Conservation (phyloP, 1,140 invertebrate species). For the Temnothorax longispinosus region DNA sequence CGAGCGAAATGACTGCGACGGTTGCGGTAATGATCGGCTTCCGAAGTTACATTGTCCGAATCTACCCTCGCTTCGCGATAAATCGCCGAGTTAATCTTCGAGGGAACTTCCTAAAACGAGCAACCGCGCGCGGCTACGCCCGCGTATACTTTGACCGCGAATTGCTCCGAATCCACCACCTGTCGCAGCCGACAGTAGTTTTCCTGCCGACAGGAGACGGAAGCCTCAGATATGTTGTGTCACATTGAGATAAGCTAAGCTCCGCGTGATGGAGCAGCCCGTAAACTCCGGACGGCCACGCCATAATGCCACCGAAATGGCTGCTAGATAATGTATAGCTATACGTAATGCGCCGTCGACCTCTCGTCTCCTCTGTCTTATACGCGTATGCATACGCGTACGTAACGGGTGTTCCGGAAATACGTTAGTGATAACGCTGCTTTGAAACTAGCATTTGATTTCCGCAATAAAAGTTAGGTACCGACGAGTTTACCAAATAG, state of each 20-base stretch:
- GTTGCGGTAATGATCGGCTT: constrained; percentile 42
- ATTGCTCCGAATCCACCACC: constrained; percentile 73
- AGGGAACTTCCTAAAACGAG: constrained; percentile 73
- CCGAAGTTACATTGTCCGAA: constrained; percentile 42
- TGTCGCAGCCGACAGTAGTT: constrained; percentile 77
- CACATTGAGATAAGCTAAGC: constrained; percentile 85
- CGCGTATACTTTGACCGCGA: constrained; percentile 77
- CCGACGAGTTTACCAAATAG: neutral
- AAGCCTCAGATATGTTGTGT: constrained; percentile 84
- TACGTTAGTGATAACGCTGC: neutral
- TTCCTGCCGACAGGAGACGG: constrained; percentile 74
- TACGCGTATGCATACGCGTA: neutral
- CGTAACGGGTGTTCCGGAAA: constrained; percentile 11
- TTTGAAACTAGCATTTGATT: neutral
- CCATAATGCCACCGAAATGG: constrained; percentile 82
- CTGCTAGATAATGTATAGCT: constrained; percentile 82
- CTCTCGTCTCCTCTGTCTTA: constrained; percentile 57
- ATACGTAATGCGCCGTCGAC: constrained; percentile 71
- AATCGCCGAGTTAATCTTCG: constrained; percentile 78
- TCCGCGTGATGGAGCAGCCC: constrained; percentile 82
- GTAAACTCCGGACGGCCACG: constrained; percentile 80
- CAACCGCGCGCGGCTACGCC: constrained; percentile 19
- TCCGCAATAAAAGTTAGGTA: neutral
- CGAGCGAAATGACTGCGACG: constrained; percentile 19
- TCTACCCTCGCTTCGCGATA: constrained; percentile 69